These are phyloP conservation scores for Pseudocheirus occidentalis DNA, from an alignment of 2,797 vertebrate genomes.

Conservation along the genomic window DNA sequence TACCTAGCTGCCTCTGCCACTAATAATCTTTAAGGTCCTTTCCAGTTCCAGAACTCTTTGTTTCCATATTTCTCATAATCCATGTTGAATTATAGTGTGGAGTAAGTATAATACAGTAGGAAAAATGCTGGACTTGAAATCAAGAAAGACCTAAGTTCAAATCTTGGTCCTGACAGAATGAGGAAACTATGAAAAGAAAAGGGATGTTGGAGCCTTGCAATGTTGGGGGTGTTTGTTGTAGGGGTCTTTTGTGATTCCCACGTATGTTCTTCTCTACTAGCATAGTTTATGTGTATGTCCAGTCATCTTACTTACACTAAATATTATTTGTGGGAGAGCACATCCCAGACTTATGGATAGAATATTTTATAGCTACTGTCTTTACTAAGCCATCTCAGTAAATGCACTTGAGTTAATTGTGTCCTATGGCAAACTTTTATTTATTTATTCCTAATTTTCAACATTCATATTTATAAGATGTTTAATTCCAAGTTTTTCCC, in stretches of 20 bases:
- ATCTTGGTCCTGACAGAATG: not conserved
- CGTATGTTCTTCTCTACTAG: not conserved
- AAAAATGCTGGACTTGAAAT: not conserved
- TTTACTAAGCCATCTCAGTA: not conserved
- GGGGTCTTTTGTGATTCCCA: not conserved
- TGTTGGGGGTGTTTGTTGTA: not conserved
- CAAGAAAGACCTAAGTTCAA: not conserved
- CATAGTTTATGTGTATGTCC: not conserved
- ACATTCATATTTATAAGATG: no score
- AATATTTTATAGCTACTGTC: not conserved
- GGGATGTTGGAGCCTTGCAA: not conserved
- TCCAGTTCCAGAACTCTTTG: not conserved
- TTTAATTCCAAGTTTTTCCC: no score
- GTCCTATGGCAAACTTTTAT: not conserved
- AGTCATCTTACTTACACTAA: not conserved
- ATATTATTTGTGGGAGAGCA: not conserved
- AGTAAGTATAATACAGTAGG: not conserved
- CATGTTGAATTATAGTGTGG: not conserved
- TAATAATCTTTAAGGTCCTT: not conserved
- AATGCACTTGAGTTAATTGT: not conserved
- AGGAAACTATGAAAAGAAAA: not conserved
- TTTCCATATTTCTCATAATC: not conserved
- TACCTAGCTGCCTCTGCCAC: not conserved
- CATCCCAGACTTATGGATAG: not conserved
- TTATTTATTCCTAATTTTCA: no score